Evolutionary conservation across 2,888 invertebrate species (phyloP), one percentile per base, ranked within the genome.

Genomic region (Chalcis sispes): DNA sequence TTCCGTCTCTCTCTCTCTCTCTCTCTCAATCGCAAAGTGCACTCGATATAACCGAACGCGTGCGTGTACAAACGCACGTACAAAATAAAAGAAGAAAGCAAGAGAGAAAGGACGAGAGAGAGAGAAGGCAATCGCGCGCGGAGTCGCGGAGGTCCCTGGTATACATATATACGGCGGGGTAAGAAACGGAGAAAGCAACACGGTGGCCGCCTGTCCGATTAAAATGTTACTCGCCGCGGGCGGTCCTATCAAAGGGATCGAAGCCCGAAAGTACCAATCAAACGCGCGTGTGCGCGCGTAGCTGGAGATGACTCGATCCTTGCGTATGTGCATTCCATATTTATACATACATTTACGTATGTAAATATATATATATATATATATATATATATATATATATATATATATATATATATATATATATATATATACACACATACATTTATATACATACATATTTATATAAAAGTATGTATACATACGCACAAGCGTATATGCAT

Each of bases 171-270:
- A 50, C 56, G 75, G 73, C 80, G 80, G 77, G 74, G 77, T 40
- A 72, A 79, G 78, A 79, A 71, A 75, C 79, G 79, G 54, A 70
- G 73, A 66, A 70, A 69, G 61, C 69, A 81, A 80, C 81, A 81
- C 80, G 82, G 82, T 81, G 81, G 82, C 81, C 81, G 78, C 78
- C 77, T 80, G 82, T 80, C 82, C 82, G 85, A 86, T 86, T 86
- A 86, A 86, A 86, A 85, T 86, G 86, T 86, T 85, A 84, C 83
- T 86, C 85, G 83, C 85, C 81, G 83, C 84, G 83, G 85, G 86
- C 85, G 85, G 84, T 85, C 85, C 84, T 85, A 86, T 86, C 86
- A 85, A 84, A 85, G 83, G 83, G 80, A 72, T 72, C 65, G 65
- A 69, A 46, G 48, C 69, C 80, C 82, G 80, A 82, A 80, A 73